Evolutionary conservation across 2,113 vertebrate species (phyloP).

Genomic region (Vanacampus margaritifer): DNA sequence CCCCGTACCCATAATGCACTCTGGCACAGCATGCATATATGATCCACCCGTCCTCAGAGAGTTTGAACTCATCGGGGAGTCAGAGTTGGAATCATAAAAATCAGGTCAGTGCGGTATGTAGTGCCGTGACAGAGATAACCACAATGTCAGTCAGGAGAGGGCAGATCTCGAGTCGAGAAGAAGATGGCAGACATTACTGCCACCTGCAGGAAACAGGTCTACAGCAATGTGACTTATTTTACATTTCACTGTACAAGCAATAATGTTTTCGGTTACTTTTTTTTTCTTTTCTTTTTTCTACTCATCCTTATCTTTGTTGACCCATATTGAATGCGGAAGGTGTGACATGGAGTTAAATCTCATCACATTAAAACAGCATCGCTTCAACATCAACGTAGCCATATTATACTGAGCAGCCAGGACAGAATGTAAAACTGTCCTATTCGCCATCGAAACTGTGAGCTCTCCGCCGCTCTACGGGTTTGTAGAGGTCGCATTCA

Average conservation of each 20-base stretch:
- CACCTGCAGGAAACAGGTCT: background rate
- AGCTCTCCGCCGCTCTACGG: background rate
- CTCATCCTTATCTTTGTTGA: no score
- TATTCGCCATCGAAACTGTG: background rate
- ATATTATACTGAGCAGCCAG: no score
- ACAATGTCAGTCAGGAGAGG: background rate
- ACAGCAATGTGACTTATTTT: background rate
- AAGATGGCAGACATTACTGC: background rate
- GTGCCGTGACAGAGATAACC: background rate
- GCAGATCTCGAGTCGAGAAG: background rate
- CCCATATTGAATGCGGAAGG: no score
- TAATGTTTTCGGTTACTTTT: no score
- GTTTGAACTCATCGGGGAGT: slow-evolving; percentile 32
- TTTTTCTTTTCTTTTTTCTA: no score
- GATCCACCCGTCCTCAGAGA: slow-evolving; percentile 27
- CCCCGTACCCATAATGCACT: slow-evolving; percentile 25
- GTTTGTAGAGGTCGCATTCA: slow-evolving; percentile 44
- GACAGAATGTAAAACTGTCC: no score
- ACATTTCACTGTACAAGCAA: no score
- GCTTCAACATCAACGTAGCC: no score
- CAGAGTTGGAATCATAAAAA: background rate
- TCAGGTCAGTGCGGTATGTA: background rate
- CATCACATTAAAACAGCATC: no score
- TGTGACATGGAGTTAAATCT: no score
- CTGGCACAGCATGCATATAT: slow-evolving; percentile 38